These are phyloP conservation scores for Pao palembangensis DNA, from an alignment of 2,113 vertebrate species.

Conservation along the genomic window DNA sequence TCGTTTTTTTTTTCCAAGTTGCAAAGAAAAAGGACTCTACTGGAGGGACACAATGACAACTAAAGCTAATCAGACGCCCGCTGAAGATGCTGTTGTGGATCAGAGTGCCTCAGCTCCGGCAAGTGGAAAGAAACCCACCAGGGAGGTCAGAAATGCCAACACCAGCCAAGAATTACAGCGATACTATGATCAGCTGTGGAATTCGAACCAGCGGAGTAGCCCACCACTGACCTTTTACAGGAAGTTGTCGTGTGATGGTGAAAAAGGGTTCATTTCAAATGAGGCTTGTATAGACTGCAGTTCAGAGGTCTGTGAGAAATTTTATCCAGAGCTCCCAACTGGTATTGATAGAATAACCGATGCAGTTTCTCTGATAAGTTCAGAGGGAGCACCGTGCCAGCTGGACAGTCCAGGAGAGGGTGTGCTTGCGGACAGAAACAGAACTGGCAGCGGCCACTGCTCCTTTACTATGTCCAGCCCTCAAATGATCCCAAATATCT, in stretches of 20 bases:
- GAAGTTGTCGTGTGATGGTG: constrained; percentile 61
- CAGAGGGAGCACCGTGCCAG: constrained; percentile 30
- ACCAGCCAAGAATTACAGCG: constrained; percentile 42
- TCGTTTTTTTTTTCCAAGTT: not conserved
- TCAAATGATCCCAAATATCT: constrained; percentile 17
- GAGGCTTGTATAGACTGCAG: constrained; percentile 56
- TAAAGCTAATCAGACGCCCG: constrained; percentile 77
- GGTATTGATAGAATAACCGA: constrained; percentile 15
- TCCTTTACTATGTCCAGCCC: constrained; percentile 23
- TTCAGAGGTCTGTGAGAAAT: constrained; percentile 22
- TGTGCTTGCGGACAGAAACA: constrained; percentile 16
- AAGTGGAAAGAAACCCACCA: constrained; percentile 62
- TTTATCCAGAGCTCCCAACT: constrained; percentile 50
- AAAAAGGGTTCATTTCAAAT: constrained; percentile 64
- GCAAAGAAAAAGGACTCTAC: not conserved
- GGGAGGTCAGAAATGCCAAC: constrained; percentile 59
- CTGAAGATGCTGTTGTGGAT: constrained; percentile 62
- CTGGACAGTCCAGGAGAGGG: constrained; percentile 37
- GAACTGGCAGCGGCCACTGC: constrained; percentile 24
- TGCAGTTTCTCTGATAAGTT: constrained; percentile 14
- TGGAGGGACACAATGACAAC: constrained; percentile 76
- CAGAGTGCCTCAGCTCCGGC: constrained; percentile 61
- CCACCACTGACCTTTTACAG: constrained; percentile 39
- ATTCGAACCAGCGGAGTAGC: constrained; percentile 37
- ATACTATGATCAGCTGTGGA: constrained; percentile 36